These are phyloP conservation scores for Ophion slaviceki DNA, from an alignment of 2,888 invertebrate genomes.

Conservation along the genomic window DNA sequence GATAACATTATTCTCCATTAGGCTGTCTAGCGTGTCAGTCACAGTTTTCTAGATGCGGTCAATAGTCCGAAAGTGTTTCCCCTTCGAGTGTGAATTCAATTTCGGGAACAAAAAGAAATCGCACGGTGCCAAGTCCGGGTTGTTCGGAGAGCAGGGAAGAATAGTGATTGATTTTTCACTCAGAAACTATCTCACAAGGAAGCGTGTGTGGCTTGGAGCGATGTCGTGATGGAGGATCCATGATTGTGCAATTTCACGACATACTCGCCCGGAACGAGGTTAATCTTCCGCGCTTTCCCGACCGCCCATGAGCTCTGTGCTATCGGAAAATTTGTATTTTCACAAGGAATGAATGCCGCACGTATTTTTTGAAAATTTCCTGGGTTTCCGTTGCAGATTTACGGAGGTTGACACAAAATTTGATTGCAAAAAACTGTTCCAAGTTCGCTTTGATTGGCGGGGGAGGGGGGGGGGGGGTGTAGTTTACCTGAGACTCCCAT, in stretches of 20 bases:
- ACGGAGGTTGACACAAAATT: neutral
- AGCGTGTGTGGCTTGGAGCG: neutral
- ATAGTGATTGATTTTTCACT: neutral
- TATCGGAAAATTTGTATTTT: neutral
- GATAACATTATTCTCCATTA: no score
- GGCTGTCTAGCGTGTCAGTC: neutral
- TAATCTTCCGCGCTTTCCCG: neutral
- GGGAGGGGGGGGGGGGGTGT: no score
- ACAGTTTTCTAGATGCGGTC: neutral
- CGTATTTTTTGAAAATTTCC: neutral
- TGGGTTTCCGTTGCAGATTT: neutral
- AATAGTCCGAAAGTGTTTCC: neutral
- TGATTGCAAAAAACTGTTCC: neutral
- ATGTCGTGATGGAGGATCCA: neutral
- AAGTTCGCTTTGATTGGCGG: neutral
- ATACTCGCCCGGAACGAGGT: neutral
- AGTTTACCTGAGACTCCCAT: no score
- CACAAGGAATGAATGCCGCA: neutral
- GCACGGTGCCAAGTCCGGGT: neutral
- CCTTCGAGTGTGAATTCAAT: neutral
- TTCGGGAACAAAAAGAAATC: neutral
- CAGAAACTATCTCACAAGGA: neutral
- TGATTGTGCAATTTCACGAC: neutral
- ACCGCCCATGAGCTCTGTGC: neutral
- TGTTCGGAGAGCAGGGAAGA: neutral